These are phyloP conservation scores for Altica lythri DNA, from an alignment of 2,888 invertebrate species.

Conservation along the genomic window DNA sequence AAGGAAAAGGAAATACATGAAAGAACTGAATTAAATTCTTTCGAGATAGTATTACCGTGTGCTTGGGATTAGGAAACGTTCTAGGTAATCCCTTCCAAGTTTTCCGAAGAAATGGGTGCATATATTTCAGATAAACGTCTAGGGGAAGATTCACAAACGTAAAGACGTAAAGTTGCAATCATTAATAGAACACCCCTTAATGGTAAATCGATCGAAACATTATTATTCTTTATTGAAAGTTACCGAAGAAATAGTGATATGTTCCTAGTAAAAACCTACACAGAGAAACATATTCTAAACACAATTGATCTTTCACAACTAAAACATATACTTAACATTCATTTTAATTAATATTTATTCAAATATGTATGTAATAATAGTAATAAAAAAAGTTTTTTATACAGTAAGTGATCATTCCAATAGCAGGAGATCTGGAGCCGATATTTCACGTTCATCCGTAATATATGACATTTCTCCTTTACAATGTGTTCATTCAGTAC, in stretches of 20 bases:
- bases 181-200: slow-evolving; percentile 32
- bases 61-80: slow-evolving; percentile 34
- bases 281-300: slow-evolving; percentile 11
- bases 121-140: slow-evolving; percentile 35
- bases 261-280: slow-evolving; percentile 2
- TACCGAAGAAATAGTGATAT: neutral
- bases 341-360: no score
- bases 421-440: no score
- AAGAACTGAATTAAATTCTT: slow-evolving; percentile 31
- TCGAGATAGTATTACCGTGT: slow-evolving; percentile 23
- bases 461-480: no score
- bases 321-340: no score
- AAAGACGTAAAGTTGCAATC: slow-evolving; percentile 29
- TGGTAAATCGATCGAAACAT: slow-evolving; percentile 31
- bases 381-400: no score
- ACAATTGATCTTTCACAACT: no score
- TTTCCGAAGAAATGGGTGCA: slow-evolving; percentile 33
- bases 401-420: no score
- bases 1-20: slow-evolving; percentile 6
- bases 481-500: no score
- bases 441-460: no score
- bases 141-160: slow-evolving; percentile 21
- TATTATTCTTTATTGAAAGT: slow-evolving; percentile 20
- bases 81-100: slow-evolving; percentile 31
- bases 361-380: no score